Percentiles rank a stretch among this genome's conserved stretches.
phyloP scores from a whole-genome alignment of 1,140 invertebrate species.

The Drosophila varians region DNA sequence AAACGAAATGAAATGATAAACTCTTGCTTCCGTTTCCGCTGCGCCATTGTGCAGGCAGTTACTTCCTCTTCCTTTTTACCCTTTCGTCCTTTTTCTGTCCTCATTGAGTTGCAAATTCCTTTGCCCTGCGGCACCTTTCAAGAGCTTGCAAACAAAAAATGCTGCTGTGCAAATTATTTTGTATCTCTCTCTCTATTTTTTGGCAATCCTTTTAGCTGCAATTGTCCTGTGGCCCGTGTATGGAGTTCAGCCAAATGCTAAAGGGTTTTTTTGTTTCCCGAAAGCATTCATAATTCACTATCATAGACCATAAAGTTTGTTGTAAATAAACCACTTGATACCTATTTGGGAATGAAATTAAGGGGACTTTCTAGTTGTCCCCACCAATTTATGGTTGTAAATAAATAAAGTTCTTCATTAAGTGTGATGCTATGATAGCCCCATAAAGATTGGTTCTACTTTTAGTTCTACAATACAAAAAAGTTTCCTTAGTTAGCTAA shows the following conservation, averaged over 20 bases:
- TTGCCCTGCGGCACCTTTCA: conserved; percentile 32
- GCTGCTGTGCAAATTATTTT: conserved; percentile 34
- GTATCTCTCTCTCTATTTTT: conserved; percentile 29
- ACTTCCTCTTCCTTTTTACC: conserved; percentile 29
- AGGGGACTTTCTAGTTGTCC: neutral
- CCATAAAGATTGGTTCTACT: conserved; percentile 22
- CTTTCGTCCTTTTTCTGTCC: conserved; percentile 6
- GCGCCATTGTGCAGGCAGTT: conserved; percentile 77
- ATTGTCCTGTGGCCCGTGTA: conserved; percentile 14
- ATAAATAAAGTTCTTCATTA: conserved; percentile 14
- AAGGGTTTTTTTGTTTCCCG: conserved; percentile 12
- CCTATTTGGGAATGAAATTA: neutral
- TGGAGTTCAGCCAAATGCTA: conserved; percentile 4
- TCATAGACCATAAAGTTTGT: conserved; percentile 3
- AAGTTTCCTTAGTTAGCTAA: conserved; percentile 39
- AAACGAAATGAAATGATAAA: conserved; percentile 60
- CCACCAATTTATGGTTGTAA: conserved; percentile 7
- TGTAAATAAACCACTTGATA: conserved; percentile 16
- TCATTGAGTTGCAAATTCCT: conserved; percentile 56
- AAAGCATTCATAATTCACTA: neutral
- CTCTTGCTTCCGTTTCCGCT: conserved; percentile 82
- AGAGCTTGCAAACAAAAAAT: conserved; percentile 28
- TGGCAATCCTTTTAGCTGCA: conserved; percentile 16
- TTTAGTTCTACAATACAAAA: conserved; percentile 26
- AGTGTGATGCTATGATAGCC: conserved; percentile 18